phyloP scores from a whole-genome alignment of 2,113 vertebrate species.

The Pygoscelis antarcticus region DNA sequence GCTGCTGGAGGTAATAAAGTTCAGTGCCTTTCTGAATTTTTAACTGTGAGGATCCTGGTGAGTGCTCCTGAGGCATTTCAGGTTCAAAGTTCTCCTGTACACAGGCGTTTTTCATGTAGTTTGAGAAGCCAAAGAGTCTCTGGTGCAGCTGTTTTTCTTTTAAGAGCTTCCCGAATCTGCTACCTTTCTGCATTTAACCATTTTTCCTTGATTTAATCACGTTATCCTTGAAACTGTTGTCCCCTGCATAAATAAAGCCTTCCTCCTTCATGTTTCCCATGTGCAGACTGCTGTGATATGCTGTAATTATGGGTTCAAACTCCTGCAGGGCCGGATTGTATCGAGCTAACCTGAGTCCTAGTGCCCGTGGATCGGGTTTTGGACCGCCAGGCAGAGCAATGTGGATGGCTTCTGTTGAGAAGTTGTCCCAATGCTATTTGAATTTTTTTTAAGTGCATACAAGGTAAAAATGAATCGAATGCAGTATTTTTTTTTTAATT shows the following conservation, averaged over 20 bases:
- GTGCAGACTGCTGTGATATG: neutral
- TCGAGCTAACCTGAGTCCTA: fast-evolving
- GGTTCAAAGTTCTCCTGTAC: neutral
- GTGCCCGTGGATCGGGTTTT: neutral
- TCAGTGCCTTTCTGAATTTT: neutral
- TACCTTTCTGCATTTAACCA: fast-evolving
- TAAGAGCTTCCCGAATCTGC: neutral
- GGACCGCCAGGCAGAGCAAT: neutral
- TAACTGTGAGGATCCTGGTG: neutral
- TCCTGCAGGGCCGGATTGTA: neutral
- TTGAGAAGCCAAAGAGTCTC: neutral
- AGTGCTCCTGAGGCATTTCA: neutral
- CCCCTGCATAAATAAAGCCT: neutral
- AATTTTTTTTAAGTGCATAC: neutral
- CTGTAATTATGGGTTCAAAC: neutral
- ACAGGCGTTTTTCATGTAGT: fast-evolving
- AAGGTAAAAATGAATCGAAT: neutral
- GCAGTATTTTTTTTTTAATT: neutral
- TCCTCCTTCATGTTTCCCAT: neutral
- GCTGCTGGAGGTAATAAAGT: neutral
- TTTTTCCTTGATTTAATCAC: neutral
- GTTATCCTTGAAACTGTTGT: neutral
- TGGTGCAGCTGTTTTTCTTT: neutral
- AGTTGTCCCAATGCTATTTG: neutral
- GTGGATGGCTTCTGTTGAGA: neutral